phyloP scores from a whole-genome alignment of 2,888 invertebrate genomes.

The Andrena marginata region DNA sequence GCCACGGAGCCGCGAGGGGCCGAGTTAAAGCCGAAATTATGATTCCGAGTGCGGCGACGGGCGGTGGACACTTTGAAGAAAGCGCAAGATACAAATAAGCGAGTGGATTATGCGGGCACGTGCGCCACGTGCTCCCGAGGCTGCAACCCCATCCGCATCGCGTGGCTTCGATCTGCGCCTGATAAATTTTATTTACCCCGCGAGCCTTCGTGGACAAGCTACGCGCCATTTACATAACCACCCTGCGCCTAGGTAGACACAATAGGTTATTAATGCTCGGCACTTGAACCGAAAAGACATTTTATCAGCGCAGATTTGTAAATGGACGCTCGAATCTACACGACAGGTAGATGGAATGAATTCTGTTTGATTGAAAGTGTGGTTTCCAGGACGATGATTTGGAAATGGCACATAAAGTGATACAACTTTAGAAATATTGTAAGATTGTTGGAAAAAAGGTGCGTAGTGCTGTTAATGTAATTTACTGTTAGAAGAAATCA shows the following conservation, averaged over 20 bases:
- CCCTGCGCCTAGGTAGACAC: not conserved
- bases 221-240: slow-evolving; percentile 47
- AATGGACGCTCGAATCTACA: too few relatives aligned
- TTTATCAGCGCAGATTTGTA: too few relatives aligned
- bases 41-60: slow-evolving; percentile 49
- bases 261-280: not conserved
- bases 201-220: not conserved
- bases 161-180: slow-evolving; percentile 36
- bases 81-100: slow-evolving; percentile 59
- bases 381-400: too few relatives aligned
- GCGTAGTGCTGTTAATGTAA: too few relatives aligned
- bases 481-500: too few relatives aligned
- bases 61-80: slow-evolving; percentile 51
- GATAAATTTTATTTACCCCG: slow-evolving; percentile 60
- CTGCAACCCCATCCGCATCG: slow-evolving; percentile 32
- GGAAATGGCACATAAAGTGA: too few relatives aligned
- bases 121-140: slow-evolving; percentile 58
- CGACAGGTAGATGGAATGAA: too few relatives aligned
- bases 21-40: slow-evolving; percentile 61
- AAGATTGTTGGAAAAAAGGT: too few relatives aligned
- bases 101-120: slow-evolving; percentile 61
- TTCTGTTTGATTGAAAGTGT: too few relatives aligned
- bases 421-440: too few relatives aligned
- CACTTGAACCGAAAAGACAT: too few relatives aligned
- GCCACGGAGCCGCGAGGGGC: slow-evolving; percentile 19